Base-by-base conservation (phyloP, 2,113 vertebrate species). In the Sphyrna mokarran region DNA sequence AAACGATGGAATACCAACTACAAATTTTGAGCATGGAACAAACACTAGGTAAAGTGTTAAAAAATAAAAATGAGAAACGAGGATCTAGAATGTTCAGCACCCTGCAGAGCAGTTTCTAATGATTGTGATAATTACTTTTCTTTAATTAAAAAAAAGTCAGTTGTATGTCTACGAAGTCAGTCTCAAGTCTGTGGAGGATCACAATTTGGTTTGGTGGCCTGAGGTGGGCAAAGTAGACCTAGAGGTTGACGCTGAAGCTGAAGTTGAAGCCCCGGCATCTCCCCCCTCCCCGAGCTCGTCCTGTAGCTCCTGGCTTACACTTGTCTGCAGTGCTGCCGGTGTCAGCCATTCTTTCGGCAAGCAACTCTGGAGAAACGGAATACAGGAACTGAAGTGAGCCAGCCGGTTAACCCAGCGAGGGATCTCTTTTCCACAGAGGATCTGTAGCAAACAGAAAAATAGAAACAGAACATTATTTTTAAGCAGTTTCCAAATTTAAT, bases 341-440 rank as follows among this genome's bases (percentile, higher is more conserved):
- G 99, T 99, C 76, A 99, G 98, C 99, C 99, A 99, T 98, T 99
- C 99, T 97, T 98, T 99, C 0, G 99, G 99, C 97, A 99, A 98
- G 97, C 99, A 99, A 97, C 98, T 99, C 98, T 99, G 99, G 26
- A 99, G 98, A 96, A 99, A 99, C 3, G 99, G 99, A 96, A 99
- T 99, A 63, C 99, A 99, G 96, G 99, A 99, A 97, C 99, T 99
- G 98, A 99, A 99, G 98, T 99, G 99, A 97, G 99, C 99, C 96
- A 99, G 98, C 54, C 99, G 98, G 97, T 99, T 99, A 96, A 99
- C 99, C 99, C 99, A 99, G 96, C 99, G 99, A 83, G 99, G 99
- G 97, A 99, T 99, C 97, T 99, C 99, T 96, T 99, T 98, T 96
- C 99, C 99, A 95, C 99, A 99, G 66, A 99, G 98, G 97, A 99